Percentiles rank a stretch among this genome's conserved stretches.
phyloP scores from a whole-genome alignment of 2,797 vertebrate genomes.

The Macropodus opercularis region DNA sequence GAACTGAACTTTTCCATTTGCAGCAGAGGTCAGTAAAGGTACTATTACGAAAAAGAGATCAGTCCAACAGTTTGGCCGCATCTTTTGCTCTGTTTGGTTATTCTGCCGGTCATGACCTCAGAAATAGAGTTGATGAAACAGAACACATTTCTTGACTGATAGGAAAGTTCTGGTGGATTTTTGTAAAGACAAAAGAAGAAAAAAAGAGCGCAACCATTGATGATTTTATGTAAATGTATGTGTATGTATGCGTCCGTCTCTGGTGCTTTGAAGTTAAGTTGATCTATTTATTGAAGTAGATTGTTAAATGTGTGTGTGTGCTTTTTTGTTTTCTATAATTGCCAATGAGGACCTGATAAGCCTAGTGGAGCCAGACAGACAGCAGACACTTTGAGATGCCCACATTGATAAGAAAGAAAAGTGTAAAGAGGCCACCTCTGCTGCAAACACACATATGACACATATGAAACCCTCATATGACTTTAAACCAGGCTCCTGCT shows the following conservation, averaged over 20 bases:
- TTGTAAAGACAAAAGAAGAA: constrained; percentile 37
- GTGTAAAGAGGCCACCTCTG: constrained; percentile 50
- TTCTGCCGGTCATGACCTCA: constrained; percentile 55
- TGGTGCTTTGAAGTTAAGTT: constrained; percentile 51
- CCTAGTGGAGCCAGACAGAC: constrained; percentile 84
- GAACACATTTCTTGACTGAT: constrained; percentile 3
- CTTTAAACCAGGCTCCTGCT: constrained; percentile 31
- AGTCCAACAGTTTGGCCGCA: constrained; percentile 55
- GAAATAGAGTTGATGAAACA: constrained; percentile 30
- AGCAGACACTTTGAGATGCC: constrained; percentile 82
- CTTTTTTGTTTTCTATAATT: constrained; percentile 69
- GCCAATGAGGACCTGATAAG: constrained; percentile 81
- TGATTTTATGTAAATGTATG: too few relatives aligned
- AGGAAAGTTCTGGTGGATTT: constrained; percentile 17
- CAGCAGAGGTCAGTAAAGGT: constrained; percentile 35
- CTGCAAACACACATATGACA: constrained; percentile 21
- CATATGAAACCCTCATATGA: constrained; percentile 29
- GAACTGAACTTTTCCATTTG: constrained; percentile 48
- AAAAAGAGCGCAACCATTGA: too few relatives aligned
- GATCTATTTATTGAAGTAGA: constrained; percentile 69
- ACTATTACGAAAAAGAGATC: constrained; percentile 59
- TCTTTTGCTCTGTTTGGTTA: constrained; percentile 53
- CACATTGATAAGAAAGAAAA: constrained; percentile 74
- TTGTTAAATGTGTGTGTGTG: constrained; percentile 50
- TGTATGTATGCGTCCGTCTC: too few relatives aligned